Evolutionary conservation across 2,113 vertebrate genomes (phyloP), one percentile per base, ranked within the genome.

Genomic region (Leucopternis melanops): DNA sequence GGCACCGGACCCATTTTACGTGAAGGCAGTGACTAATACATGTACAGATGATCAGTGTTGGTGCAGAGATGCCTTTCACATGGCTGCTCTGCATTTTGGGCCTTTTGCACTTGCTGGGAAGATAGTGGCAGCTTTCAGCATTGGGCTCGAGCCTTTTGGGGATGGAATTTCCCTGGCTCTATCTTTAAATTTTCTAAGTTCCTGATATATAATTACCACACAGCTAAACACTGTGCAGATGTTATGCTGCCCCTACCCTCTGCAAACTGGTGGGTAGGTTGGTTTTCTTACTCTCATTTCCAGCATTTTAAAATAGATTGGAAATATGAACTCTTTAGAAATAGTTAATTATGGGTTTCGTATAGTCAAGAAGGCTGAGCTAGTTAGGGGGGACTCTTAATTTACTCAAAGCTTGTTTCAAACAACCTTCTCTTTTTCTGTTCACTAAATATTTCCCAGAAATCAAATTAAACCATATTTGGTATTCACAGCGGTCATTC

Each of bases 251-350:
- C 66, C 16, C 6, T 86, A 47, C 45, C 27, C 85, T 78, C 63
- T 67, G 38, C 50, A 91, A 95, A 95, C 59, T 78, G 66, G 67
- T 78, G 97, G 92, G 87, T 86, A 93, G 74, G 67, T 29, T 92
- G 90, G 89, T 83, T 94, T 94, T 70, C 87, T 95, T 95, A 91
- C 63, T 91, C 71, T 67, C 22, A 66, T 90, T 94, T 94, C 44
- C 57, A 92, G 81, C 34, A 61, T 62, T 92, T 95, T 59, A 91
- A 97, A 96, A 96, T 91, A 95, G 91, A 94, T 10, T 86, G 67
- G 73, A 94, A 97, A 93, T 57, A 95, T 6, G 55, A 69, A 88
- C 78, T 93, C 62, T 92, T 85, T 95, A 94, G 94, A 96, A 95
- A 95, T 88, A 97, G 77, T 92, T 95, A 85, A 95, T 95, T 91